A percentile compares a stretch with the other conserved stretches of the same genome.
Conservation (phyloP, 2,888 invertebrate species). For the Morpho deidamia region DNA sequence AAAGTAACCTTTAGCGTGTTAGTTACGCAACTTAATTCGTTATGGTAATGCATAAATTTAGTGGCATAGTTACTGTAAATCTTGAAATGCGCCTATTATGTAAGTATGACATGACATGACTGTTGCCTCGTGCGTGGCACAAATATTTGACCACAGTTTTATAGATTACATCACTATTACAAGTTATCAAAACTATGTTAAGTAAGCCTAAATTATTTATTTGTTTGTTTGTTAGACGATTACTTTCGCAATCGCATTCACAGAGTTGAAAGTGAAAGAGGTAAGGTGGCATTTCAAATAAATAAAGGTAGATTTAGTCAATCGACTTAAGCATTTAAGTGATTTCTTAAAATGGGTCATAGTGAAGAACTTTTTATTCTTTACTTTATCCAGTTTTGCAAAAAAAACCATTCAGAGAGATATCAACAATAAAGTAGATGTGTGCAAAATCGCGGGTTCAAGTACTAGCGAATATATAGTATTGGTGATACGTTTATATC, state of each 20-base stretch:
- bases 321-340: too few species aligned
- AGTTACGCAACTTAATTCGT: constrained; percentile 20
- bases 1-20: constrained; percentile 16
- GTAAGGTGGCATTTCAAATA: too few species aligned
- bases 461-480: too few species aligned
- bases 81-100: constrained; percentile 17
- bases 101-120: constrained; percentile 18
- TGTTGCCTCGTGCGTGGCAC: constrained; percentile 17
- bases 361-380: too few species aligned
- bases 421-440: too few species aligned
- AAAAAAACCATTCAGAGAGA: too few species aligned
- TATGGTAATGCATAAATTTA: constrained; percentile 11
- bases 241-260: background rate
- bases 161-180: constrained; percentile 24
- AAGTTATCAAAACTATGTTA: constrained; percentile 15
- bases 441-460: too few species aligned
- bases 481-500: too few species aligned
- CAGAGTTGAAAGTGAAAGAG: background rate
- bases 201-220: constrained; percentile 1
- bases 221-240: background rate
- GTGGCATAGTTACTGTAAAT: constrained; percentile 11
- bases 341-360: too few species aligned
- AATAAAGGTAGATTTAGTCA: too few species aligned
- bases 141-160: constrained; percentile 27
- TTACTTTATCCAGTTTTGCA: too few species aligned